Conservation (phyloP, 2,888 invertebrate species). For the Bombylius major region DNA sequence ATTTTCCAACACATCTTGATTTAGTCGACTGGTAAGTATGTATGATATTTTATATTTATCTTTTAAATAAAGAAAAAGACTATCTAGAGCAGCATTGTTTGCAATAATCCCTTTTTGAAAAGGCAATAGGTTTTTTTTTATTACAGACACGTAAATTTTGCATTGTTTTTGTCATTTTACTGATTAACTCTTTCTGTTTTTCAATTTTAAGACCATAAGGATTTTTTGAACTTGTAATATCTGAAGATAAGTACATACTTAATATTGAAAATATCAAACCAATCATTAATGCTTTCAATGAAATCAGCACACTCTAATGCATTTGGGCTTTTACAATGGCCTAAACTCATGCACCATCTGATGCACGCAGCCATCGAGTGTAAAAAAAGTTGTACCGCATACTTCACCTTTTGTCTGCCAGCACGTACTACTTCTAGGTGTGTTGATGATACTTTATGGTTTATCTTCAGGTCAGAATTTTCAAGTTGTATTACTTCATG, state of each 20-base stretch:
- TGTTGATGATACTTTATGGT: background rate
- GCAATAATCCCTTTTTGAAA: constrained; percentile 18
- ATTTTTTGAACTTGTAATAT: constrained; percentile 9
- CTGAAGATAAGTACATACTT: constrained; percentile 8
- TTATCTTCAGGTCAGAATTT: background rate
- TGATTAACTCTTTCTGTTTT: constrained; percentile 15
- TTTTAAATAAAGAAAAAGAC: background rate
- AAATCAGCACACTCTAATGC: constrained; percentile 16
- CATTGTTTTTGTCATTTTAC: constrained; percentile 13
- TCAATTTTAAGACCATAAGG: constrained; percentile 15
- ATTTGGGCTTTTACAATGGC: constrained; percentile 2
- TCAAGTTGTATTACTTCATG: background rate
- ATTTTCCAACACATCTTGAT: background rate
- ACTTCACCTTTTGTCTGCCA: constrained; percentile 4
- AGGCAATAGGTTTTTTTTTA: constrained; percentile 12
- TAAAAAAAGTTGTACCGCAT: constrained; percentile 18
- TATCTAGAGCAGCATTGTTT: constrained; percentile 1
- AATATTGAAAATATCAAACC: constrained; percentile 20
- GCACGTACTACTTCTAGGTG: background rate
- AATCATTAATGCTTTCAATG: constrained; percentile 16
- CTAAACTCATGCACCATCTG: constrained; percentile 12
- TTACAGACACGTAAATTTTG: constrained; percentile 12
- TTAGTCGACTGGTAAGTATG: constrained; percentile 1
- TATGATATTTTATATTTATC: background rate
- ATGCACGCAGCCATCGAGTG: constrained; percentile 15